These are phyloP conservation scores for Colaptes auratus DNA, from an alignment of 2,113 vertebrate species.

Conservation along the genomic window DNA sequence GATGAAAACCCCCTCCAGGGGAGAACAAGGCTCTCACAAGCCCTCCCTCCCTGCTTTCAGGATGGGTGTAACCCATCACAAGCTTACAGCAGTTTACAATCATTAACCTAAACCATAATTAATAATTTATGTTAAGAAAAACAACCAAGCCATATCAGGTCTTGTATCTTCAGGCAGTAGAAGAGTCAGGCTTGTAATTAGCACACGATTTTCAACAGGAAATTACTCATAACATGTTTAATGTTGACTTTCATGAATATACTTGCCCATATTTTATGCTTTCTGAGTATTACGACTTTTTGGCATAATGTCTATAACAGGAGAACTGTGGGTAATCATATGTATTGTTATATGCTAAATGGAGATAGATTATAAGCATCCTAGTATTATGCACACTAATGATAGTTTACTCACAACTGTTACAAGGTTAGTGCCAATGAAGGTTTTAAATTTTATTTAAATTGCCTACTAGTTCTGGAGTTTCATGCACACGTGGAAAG, in stretches of 20 bases:
- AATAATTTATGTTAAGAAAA: conserved; percentile 32
- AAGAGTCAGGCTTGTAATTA: neutral
- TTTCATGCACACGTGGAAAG: neutral
- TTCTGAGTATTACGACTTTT: neutral
- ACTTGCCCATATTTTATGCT: neutral
- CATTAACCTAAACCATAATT: neutral
- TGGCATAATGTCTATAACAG: neutral
- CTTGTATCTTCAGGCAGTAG: neutral
- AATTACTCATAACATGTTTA: conserved; percentile 23
- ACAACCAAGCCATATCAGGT: neutral
- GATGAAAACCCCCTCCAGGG: too few relatives aligned
- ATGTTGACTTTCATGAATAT: neutral
- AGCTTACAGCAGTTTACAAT: neutral
- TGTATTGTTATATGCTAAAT: neutral
- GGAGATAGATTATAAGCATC: neutral
- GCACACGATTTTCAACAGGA: conserved; percentile 28
- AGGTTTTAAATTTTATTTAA: neutral
- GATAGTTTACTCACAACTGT: neutral
- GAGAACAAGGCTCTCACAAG: too few relatives aligned
- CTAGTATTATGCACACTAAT: neutral
- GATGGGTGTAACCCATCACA: too few relatives aligned
- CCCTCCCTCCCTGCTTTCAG: too few relatives aligned
- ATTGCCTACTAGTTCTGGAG: neutral
- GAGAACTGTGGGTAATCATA: neutral
- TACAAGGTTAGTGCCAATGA: neutral